Base-by-base conservation (phyloP, 2,797 vertebrate genomes). In the Lepus oiostolus region DNA sequence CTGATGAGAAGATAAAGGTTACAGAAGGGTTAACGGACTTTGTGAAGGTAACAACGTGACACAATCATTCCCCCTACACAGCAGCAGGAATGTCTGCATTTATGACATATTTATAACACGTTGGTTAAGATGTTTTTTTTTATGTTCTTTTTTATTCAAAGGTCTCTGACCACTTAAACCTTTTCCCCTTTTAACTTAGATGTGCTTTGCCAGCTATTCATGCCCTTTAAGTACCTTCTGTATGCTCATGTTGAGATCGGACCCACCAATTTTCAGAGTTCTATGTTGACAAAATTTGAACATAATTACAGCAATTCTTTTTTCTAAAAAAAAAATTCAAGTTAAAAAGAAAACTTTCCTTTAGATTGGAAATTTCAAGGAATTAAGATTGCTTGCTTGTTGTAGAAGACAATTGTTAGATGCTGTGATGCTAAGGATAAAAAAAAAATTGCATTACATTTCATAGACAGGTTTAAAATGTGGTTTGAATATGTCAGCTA, bases 71-170 rank as follows among this genome's bases (percentile, higher is more conserved):
- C 71, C 71, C 28, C 92, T n/a, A n/a, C 2, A n/a, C 60, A 90
- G n/a, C 74, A 70, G 63, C 7, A 14, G 68, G 76, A 21, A 85
- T 79, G 54, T 91, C 81, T 96, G 84, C 88, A 74, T 84, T 93
- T 94, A 85, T 97, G 95, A 94, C 87, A 81, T 95, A 88, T 96
- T 97, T 96, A 93, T 87, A 91, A 95, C 77, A 90, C 85, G n/a
- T 81, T 74, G 77, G 81, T 87, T 97, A 97, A 95, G 86, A 94
- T 74, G 71, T 93, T 87, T n/a, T n/a, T 7, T 70, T 93, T 93
- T 94, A 94, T 94, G 88, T 81, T 79, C 74, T 93, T 91, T 95
- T 93, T 92, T 62, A 94, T 95, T 95, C 90, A 83, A 90, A 95
- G 94, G 84, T 80, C 88, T 94, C 92, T 91, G 77, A 63, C 86